Evolutionary conservation across 1,140 invertebrate species (phyloP), one percentile per base, ranked within the genome.

Genomic region (Macrostomum lignano): DNA sequence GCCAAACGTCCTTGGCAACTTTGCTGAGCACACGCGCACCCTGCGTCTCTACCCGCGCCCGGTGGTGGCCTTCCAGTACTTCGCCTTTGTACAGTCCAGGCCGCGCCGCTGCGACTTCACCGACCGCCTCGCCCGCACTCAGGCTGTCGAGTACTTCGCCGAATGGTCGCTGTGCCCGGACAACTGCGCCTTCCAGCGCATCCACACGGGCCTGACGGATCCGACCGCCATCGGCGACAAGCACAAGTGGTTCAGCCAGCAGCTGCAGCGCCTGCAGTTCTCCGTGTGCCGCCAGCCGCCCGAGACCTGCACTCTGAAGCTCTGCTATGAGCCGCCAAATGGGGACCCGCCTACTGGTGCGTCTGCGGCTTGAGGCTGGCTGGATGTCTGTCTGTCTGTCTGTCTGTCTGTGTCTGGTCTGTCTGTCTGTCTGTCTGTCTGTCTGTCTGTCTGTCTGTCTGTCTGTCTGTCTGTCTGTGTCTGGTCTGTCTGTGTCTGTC

Each of bases 41-140:
- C 55, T 98, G 14, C 65, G 91, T 5, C 60, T 98, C 0, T 96
- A 96, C 59, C 91, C 91, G 1, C 60, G 91, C 33, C 88, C 91
- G 0, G 88, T 98, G 7, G 88, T 96, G 7, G 84, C 86, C 6
- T 91, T 98, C 48, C 91, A 98, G 61, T 78, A 88, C 30, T 88
- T 91, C 47, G 91, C 81, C 41, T 98, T 98, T 47, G 61, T 98
- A 0, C 66, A 82, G 35, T 94, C 86, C 3, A 62, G 88, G 23
- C 78, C 81, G 1, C 47, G 55, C 10, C 68, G 72, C 5, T 74
- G 76, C 7, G 62, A 68, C 32, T 96, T 94, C 55, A 66, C 93
- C 15, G 74, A 73, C 40, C 70, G 72, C 46, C 79, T 98, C 55
- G 79, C 82, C 31, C 49, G 55, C 38, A 63, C 63, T 2, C 84